These are phyloP conservation scores for Gymnobelideus leadbeateri DNA, from an alignment of 2,113 vertebrate species.

Conservation along the genomic window DNA sequence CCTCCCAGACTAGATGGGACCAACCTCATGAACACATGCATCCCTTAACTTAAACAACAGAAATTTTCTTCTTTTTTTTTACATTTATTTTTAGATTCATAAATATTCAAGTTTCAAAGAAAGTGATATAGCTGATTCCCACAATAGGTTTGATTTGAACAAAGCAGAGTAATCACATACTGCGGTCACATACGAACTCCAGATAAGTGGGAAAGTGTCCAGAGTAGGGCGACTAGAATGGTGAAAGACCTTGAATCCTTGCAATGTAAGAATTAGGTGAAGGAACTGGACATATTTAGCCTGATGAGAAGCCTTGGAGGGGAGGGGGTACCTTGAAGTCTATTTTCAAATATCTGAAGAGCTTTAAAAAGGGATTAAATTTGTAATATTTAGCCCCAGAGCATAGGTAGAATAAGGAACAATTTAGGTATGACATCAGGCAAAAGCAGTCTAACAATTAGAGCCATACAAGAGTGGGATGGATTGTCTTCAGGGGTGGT, in stretches of 20 bases:
- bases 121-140: neutral
- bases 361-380: neutral
- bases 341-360: neutral
- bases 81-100: constrained; percentile 54
- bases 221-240: neutral
- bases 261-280: neutral
- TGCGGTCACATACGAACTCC: neutral
- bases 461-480: neutral
- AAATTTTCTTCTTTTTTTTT: constrained; percentile 53
- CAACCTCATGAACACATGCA: constrained; percentile 21
- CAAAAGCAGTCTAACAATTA: neutral
- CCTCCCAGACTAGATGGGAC: constrained; percentile 38
- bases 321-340: neutral
- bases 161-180: neutral
- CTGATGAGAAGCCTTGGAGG: neutral
- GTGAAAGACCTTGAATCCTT: neutral
- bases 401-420: neutral
- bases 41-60: constrained; percentile 53
- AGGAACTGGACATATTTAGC: neutral
- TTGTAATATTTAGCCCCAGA: neutral
- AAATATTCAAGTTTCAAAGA: neutral
- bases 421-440: neutral
- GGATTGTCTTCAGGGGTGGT: neutral
- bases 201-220: neutral
- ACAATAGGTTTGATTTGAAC: neutral